Evolutionary conservation across 35 echinoderm and acorn worm species (phyloP).

Genomic region (Stichopus chloronotus): DNA sequence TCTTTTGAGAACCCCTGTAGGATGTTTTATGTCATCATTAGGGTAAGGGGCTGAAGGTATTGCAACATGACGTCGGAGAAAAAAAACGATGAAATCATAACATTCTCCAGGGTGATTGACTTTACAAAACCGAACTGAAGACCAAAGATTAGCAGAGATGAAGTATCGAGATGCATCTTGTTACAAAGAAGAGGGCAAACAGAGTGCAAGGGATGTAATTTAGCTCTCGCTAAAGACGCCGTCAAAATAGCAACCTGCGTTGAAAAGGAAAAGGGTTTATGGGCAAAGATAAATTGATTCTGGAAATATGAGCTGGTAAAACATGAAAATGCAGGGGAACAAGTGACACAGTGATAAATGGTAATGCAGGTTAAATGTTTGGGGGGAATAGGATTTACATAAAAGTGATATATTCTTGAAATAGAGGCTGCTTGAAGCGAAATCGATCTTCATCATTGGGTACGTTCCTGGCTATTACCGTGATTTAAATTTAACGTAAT

Average conservation of each 20-base stretch:
- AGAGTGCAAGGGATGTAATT: background rate
- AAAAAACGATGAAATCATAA: background rate
- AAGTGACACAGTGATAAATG: background rate
- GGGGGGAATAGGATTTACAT: too few relatives aligned
- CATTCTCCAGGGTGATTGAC: slow-evolving; percentile 44
- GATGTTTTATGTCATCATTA: slow-evolving; percentile 41
- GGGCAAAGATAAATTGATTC: background rate
- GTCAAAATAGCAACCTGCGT: background rate
- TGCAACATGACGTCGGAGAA: background rate
- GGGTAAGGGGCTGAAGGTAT: background rate
- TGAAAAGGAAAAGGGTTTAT: background rate
- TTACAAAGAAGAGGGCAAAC: background rate
- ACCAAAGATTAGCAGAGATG: background rate
- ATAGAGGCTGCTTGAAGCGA: too few relatives aligned
- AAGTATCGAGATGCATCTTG: slow-evolving; percentile 17
- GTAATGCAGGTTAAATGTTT: too few relatives aligned
- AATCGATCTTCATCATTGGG: too few relatives aligned
- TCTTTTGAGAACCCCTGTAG: background rate
- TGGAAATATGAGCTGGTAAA: background rate
- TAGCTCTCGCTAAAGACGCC: background rate
- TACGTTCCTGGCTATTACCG: too few relatives aligned
- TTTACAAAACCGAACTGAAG: slow-evolving; percentile 2
- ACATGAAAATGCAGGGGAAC: background rate
- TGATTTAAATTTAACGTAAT: too few relatives aligned
- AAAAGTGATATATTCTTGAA: too few relatives aligned